Conservation (phyloP, 2,797 vertebrate genomes). For the Myiothlypis chrysogaster region DNA sequence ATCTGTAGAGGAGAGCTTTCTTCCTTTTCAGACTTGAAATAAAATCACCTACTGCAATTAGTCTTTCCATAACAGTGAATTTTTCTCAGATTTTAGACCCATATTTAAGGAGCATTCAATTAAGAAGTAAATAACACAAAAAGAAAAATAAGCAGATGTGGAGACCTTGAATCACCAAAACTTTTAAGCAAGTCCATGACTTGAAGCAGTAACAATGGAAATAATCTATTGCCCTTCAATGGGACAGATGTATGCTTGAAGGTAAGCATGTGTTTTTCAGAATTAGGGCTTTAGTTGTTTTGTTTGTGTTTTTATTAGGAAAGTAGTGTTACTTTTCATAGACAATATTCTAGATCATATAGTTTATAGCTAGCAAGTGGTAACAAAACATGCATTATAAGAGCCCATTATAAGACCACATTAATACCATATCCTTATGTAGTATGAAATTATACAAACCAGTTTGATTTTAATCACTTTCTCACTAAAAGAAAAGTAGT, state of each 20-base stretch:
- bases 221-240: neutral
- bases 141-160: neutral
- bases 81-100: neutral
- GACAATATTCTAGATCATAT: neutral
- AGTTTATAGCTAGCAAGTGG: neutral
- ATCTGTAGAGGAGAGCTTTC: neutral
- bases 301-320: neutral
- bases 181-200: neutral
- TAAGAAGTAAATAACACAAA: neutral
- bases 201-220: neutral
- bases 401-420: neutral
- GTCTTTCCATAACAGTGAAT: neutral
- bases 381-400: neutral
- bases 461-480: neutral
- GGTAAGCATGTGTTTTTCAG: neutral
- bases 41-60: neutral
- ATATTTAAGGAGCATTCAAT: neutral
- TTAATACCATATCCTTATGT: neutral
- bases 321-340: neutral
- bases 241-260: neutral
- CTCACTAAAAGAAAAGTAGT: neutral
- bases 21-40: neutral
- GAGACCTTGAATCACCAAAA: neutral
- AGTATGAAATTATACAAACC: neutral
- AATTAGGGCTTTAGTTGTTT: neutral